A percentile compares a stretch with the other conserved stretches of the same genome.
Evolutionary conservation across 1,140 invertebrate genomes (phyloP).

Genomic region (Physella acuta): DNA sequence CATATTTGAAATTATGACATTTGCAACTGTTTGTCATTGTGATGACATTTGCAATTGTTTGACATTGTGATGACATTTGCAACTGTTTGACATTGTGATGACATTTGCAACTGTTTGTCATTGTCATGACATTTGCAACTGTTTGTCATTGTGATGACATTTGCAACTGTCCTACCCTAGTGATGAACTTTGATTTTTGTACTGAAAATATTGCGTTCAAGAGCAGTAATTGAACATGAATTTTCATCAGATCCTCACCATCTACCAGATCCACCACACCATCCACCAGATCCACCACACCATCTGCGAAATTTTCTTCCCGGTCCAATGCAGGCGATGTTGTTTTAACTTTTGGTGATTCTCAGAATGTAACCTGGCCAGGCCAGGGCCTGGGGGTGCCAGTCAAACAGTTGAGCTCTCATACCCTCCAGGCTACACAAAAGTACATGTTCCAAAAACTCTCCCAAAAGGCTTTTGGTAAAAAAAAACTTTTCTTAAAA

Average conservation of each 20-base stretch:
- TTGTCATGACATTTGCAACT: background rate
- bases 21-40: background rate
- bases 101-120: background rate
- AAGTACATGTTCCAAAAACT: constrained; percentile 28
- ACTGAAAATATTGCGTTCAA: constrained; percentile 1
- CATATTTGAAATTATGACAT: too few species aligned
- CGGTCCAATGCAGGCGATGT: constrained; percentile 17
- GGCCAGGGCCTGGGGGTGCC: constrained; percentile 4
- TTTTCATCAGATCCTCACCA: constrained; percentile 1
- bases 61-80: background rate
- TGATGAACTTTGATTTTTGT: background rate
- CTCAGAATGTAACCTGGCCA: background rate
- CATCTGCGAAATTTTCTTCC: constrained; percentile 25
- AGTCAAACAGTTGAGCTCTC: background rate
- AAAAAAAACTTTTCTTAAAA: too few species aligned
- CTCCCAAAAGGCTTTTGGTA: constrained; percentile 11
- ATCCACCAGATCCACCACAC: constrained; percentile 3
- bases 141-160: background rate
- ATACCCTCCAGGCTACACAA: background rate
- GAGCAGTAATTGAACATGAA: too few species aligned
- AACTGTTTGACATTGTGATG: background rate
- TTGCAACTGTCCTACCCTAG: too few species aligned
- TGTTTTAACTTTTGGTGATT: constrained; percentile 12
- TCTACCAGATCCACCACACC: background rate
- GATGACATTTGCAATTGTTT: background rate